Percentiles rank a stretch among this genome's conserved stretches.
Conservation (phyloP, 1,140 invertebrate genomes). For the Rhagoletis pomonella region DNA sequence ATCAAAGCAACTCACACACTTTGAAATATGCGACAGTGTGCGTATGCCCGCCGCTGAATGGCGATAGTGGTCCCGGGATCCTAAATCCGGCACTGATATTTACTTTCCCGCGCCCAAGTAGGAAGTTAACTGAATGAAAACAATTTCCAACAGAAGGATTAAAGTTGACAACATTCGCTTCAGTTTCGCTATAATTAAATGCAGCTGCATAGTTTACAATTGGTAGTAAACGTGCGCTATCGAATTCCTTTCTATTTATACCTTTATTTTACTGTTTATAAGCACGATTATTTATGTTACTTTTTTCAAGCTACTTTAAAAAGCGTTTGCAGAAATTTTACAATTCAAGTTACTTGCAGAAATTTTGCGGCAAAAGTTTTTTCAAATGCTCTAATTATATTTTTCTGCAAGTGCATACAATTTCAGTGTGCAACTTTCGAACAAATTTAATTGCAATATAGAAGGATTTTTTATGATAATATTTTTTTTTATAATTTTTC, state of each 20-base stretch:
- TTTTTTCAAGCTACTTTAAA: background rate
- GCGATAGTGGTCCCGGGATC: too few relatives aligned
- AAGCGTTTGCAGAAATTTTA: background rate
- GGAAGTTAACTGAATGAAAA: too few relatives aligned
- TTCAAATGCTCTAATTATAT: background rate
- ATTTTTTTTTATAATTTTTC: too few relatives aligned
- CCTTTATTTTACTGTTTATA: background rate
- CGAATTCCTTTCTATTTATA: background rate
- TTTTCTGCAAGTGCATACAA: background rate
- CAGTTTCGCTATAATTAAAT: background rate
- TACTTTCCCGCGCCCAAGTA: too few relatives aligned
- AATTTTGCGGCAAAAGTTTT: background rate
- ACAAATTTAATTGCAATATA: background rate
- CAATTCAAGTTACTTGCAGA: background rate
- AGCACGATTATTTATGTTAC: background rate
- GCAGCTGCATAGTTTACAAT: background rate
- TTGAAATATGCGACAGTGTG: too few relatives aligned
- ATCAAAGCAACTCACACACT: too few relatives aligned
- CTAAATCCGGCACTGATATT: too few relatives aligned
- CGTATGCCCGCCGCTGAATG: too few relatives aligned
- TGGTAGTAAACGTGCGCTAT: background rate
- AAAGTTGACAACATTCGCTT: background rate
- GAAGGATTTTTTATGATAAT: background rate
- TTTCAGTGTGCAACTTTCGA: constrained; percentile 23
- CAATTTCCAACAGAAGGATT: too few relatives aligned